Conservation (phyloP, 1,140 invertebrate species). For the Pachypeltis micranthus region DNA sequence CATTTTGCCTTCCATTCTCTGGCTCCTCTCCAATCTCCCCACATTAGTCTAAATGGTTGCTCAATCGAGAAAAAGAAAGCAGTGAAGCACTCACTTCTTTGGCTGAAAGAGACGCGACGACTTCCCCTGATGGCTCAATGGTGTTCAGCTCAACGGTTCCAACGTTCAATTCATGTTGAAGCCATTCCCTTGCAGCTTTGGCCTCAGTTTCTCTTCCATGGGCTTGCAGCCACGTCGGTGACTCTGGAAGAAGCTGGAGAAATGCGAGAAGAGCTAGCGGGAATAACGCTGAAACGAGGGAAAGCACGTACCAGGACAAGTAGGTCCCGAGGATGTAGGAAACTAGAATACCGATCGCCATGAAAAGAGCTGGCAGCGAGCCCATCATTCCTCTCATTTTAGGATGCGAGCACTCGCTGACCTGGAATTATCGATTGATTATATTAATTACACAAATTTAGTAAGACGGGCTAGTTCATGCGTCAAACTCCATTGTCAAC, state of each 20-base stretch:
- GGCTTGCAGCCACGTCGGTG: slow-evolving; percentile 42
- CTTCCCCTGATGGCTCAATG: slow-evolving; percentile 19
- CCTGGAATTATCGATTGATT: slow-evolving; percentile 35
- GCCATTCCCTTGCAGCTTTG: slow-evolving; percentile 36
- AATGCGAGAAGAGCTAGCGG: slow-evolving; percentile 36
- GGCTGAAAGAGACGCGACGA: not conserved
- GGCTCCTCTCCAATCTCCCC: no score
- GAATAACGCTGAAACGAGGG: slow-evolving; percentile 37
- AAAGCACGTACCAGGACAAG: slow-evolving; percentile 44
- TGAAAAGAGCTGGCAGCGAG: slow-evolving; percentile 47
- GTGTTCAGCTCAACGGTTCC: slow-evolving; percentile 15
- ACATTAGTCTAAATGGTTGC: no score
- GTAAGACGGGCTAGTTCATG: no score
- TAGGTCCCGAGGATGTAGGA: slow-evolving; percentile 45
- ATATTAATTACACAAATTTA: not conserved
- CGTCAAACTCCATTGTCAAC: no score
- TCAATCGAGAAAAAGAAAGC: no score
- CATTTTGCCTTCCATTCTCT: no score
- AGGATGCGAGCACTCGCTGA: slow-evolving; percentile 50
- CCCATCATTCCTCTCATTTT: slow-evolving; percentile 48
- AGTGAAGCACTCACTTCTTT: not conserved
- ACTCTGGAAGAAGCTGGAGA: slow-evolving; percentile 43
- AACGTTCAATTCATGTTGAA: slow-evolving; percentile 29
- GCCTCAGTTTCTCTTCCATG: slow-evolving; percentile 40
- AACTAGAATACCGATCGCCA: slow-evolving; percentile 48